Percentiles rank a stretch among this genome's conserved stretches.
Conservation (phyloP, 2,888 invertebrate species). For the Platerodrilus igneus region DNA sequence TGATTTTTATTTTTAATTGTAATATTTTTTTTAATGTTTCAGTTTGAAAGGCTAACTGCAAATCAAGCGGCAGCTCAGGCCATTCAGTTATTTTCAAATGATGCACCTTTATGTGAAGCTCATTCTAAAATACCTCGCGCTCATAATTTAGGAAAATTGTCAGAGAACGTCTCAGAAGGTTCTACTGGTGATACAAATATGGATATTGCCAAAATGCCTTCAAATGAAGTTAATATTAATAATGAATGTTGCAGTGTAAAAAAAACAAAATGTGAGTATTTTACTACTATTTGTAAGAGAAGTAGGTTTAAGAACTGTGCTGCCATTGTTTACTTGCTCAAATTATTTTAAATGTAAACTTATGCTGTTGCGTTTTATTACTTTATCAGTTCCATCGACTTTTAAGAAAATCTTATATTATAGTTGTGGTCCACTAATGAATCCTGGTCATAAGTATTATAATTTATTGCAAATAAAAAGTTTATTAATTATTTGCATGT, state of each 20-base stretch:
- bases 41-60: constrained; percentile 61
- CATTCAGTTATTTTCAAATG: constrained; percentile 78
- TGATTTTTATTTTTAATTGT: no score
- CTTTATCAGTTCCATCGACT: no score
- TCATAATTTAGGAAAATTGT: constrained; percentile 31
- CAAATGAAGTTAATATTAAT: constrained; percentile 36
- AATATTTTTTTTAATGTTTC: no score
- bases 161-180: constrained; percentile 20
- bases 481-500: no score
- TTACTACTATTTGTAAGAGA: not conserved
- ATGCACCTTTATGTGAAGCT: constrained; percentile 77
- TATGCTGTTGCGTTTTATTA: no score
- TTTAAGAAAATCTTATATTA: no score
- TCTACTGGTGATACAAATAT: constrained; percentile 13
- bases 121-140: constrained; percentile 70
- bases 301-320: no score
- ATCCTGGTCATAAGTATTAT: no score
- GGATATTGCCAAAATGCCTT: constrained; percentile 27
- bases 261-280: constrained; percentile 13
- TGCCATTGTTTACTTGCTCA: no score
- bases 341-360: no score
- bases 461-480: no score
- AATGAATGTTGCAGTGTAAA: constrained; percentile 29
- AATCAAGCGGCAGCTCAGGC: constrained; percentile 90
- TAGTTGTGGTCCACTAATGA: no score